Base-by-base conservation (phyloP, 2,888 invertebrate genomes). In the Leucania comma region DNA sequence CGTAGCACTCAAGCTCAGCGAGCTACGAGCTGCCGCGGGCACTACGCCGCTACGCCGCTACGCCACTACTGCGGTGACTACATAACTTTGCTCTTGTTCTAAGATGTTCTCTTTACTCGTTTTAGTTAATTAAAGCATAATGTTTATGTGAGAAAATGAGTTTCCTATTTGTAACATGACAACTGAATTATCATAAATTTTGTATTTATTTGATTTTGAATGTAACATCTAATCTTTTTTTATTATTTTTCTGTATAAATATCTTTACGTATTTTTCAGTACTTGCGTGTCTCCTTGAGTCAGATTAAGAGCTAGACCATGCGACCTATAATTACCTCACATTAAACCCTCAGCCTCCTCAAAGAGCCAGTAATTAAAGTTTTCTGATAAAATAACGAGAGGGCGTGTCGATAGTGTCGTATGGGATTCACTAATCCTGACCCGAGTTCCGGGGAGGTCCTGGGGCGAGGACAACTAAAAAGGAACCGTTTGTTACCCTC, bases 361-460 rank as follows among this genome's bases (percentile, higher is more conserved):
- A 53, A 26, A 24, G 61, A 53, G 42, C 26, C 10, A 46, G 59
- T 70, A 77, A 77, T 77, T 73, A 73, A 77, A 78, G 70, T 70
- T 77, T 67, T 68, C 51, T 64, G 38, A 65, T 77, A 66, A 68
- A 64, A 77, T 65, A 70, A 60, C 50, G 46, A 60, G 70, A 60
- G 67, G 67, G 63, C 68, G 76, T 42, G 42, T 42, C 42, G 42
- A 17, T 42, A 4, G 17, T 54, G 70, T 67, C 66, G 72, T 32
- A 58, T 29, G 50, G 54, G 54, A 62, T 61, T 56, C 57, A 67
- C 48, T 71, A 51, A 68, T 72, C 75, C 59, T 22, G 42, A 22
- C 29, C 61, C n/a, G 3, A 14, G 46, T 53, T n/a, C 32, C n/a
- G 22, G 54, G 12, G 12, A 59, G 53, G 54, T 48, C 12, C 53